Evolutionary conservation across 2,888 invertebrate genomes (phyloP).

Genomic region (Listrodromus nycthemerus): DNA sequence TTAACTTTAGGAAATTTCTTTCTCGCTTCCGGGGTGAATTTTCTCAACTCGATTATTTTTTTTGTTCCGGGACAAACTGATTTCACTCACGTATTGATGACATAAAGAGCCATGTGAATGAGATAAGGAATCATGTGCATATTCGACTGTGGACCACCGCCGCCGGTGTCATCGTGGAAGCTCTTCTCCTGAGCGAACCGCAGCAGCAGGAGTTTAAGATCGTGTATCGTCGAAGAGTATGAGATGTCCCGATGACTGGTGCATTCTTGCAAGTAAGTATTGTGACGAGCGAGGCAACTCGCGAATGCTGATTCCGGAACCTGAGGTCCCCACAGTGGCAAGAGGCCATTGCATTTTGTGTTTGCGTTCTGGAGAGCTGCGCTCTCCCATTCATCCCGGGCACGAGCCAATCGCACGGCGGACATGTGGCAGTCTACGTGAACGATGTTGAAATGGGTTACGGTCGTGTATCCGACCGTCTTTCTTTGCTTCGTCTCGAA

Average conservation of each 20-base stretch:
- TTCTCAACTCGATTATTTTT: not conserved
- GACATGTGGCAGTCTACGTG: slow-evolving; percentile 99
- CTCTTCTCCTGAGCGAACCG: slow-evolving; percentile 97
- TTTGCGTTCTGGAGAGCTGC: slow-evolving; percentile 99
- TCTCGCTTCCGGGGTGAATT: no score
- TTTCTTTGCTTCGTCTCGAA: slow-evolving; percentile 95
- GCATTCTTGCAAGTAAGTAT: slow-evolving; percentile 92
- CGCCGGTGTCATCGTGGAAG: slow-evolving; percentile 99
- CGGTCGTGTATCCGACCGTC: slow-evolving; percentile 95
- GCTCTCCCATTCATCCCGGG: slow-evolving; percentile 98
- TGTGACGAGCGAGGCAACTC: slow-evolving; percentile 96
- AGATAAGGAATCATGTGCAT: slow-evolving; percentile 98
- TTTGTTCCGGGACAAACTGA: not conserved
- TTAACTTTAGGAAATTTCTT: no score
- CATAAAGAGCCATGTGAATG: slow-evolving; percentile 97
- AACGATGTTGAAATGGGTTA: slow-evolving; percentile 99
- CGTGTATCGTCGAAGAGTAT: slow-evolving; percentile 94
- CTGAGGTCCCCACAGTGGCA: slow-evolving; percentile 98
- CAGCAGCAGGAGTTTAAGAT: slow-evolving; percentile 94
- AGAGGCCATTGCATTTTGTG: slow-evolving; percentile 97
- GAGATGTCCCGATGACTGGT: slow-evolving; percentile 92
- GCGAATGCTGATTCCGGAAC: slow-evolving; percentile 97
- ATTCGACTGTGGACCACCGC: slow-evolving; percentile 98
- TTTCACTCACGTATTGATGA: slow-evolving; percentile 92
- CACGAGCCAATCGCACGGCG: slow-evolving; percentile 91